phyloP scores from a whole-genome alignment of 23 tunicate species.

The Corella eumyota region DNA sequence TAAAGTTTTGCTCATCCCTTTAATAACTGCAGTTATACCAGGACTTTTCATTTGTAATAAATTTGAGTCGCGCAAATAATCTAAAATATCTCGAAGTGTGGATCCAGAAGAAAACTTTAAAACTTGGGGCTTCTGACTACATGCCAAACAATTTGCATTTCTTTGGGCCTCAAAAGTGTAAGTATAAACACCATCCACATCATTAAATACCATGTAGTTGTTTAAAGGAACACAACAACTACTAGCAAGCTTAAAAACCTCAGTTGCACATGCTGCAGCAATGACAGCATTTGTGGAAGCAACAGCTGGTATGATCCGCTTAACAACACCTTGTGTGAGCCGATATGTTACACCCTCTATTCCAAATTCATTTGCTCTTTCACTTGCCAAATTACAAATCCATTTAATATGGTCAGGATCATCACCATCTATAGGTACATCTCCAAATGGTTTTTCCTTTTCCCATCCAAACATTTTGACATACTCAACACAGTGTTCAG shows the following conservation, averaged over 20 bases:
- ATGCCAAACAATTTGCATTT: constrained; percentile 62
- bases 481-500: constrained; percentile 93
- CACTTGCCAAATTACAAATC: constrained; percentile 39
- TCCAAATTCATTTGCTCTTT: constrained; percentile 65
- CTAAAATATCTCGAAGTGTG: constrained; percentile 42
- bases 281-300: constrained; percentile 95
- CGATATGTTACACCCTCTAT: constrained; percentile 80
- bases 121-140: constrained; percentile 45
- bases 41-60: constrained; percentile 75
- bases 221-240: constrained; percentile 71
- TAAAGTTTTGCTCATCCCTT: constrained; percentile 46
- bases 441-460: constrained; percentile 92
- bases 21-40: constrained; percentile 41
- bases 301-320: constrained; percentile 95
- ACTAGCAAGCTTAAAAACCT: constrained; percentile 81
- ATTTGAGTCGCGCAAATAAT: constrained; percentile 31
- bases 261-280: constrained; percentile 72
- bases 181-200: constrained; percentile 67
- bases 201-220: constrained; percentile 89
- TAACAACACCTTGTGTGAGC: constrained; percentile 82
- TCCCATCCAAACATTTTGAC: constrained; percentile 71
- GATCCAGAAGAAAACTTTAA: constrained; percentile 20
- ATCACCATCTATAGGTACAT: constrained; percentile 78
- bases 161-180: constrained; percentile 70
- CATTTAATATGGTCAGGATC: constrained; percentile 75